A percentile compares a stretch with the other conserved stretches of the same genome.
These are phyloP conservation scores for Diadophis punctatus DNA, from an alignment of 2,113 vertebrate genomes.

Conservation along the genomic window DNA sequence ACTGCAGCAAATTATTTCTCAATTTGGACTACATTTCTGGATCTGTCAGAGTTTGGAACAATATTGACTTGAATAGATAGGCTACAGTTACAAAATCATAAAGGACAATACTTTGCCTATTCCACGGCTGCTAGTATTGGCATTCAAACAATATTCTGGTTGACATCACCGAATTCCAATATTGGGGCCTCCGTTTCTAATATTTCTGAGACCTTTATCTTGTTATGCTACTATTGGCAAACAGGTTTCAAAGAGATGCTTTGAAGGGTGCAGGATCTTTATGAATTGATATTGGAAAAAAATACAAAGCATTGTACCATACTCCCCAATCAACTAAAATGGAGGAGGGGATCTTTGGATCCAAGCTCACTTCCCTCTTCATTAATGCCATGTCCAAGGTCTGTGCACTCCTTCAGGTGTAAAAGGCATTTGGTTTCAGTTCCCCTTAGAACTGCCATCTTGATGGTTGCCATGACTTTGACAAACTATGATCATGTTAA, in stretches of 20 bases:
- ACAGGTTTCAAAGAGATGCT: neutral
- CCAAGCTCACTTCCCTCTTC: neutral
- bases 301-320: neutral
- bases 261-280: neutral
- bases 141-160: neutral
- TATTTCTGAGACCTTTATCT: neutral
- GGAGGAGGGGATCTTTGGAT: neutral
- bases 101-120: neutral
- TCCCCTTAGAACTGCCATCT: neutral
- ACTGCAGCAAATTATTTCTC: neutral
- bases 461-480: neutral
- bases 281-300: neutral
- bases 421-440: neutral
- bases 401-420: neutral
- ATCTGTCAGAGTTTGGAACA: neutral
- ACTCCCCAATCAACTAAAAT: neutral
- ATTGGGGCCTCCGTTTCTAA: neutral
- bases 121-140: neutral
- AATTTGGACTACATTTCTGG: neutral
- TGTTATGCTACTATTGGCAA: neutral
- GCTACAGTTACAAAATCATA: neutral
- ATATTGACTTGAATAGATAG: neutral
- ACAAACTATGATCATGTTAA: neutral
- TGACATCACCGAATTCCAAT: neutral
- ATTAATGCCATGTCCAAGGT: neutral